Evolutionary conservation across 1,140 invertebrate species (phyloP).

Genomic region (Mactra quadrangularis): DNA sequence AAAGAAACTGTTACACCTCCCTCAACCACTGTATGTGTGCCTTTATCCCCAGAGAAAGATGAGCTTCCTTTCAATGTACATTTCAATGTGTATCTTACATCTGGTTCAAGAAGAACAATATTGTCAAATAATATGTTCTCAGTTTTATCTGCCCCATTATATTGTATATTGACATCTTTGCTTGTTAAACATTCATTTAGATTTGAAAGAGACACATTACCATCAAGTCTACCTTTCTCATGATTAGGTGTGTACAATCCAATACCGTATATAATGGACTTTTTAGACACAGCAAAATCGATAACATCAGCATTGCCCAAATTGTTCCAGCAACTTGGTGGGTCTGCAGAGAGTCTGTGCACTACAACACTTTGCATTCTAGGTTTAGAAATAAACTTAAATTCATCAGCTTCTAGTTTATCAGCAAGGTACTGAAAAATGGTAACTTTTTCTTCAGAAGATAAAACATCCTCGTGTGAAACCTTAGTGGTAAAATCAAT

Average conservation of each 20-base stretch:
- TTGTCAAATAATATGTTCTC: neutral
- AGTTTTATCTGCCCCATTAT: neutral
- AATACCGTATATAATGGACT: neutral
- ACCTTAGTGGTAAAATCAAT: constrained; percentile 17
- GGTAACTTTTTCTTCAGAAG: constrained; percentile 16
- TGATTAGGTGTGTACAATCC: neutral
- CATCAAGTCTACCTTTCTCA: neutral
- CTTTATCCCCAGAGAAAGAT: neutral
- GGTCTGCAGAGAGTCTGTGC: neutral
- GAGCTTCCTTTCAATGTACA: neutral
- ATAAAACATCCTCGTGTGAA: neutral
- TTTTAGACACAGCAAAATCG: neutral
- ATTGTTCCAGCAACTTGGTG: neutral
- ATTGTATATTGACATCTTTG: neutral
- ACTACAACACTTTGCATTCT: neutral
- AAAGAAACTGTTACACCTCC: neutral
- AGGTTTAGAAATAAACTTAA: neutral
- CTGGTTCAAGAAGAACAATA: neutral
- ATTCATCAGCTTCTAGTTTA: neutral
- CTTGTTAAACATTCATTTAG: neutral
- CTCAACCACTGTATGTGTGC: neutral
- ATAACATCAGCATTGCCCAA: neutral
- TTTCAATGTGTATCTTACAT: neutral
- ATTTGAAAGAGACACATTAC: neutral
- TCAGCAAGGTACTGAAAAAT: constrained; percentile 10